Evolutionary conservation across 2,113 vertebrate species (phyloP), one percentile per base, ranked within the genome.

Genomic region (Aphyosemion australe): DNA sequence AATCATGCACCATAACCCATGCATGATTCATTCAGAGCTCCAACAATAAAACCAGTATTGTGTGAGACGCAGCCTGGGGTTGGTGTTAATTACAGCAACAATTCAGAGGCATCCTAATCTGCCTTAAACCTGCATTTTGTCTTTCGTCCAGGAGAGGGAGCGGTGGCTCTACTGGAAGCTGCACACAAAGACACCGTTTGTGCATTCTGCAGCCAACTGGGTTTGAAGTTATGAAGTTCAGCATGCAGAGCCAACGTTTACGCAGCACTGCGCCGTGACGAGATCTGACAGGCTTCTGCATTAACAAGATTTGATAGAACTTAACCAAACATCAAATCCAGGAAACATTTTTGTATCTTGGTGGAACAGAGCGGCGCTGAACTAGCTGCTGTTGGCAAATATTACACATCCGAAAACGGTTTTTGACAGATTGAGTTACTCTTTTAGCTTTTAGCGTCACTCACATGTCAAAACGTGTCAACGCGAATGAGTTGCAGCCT

Each of bases 91-190:
- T 69, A 47, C 51, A 47, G 61, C 51, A 45, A n/a, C 39, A 11
- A 52, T 20, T 20, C 16, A 15, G 6, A 41, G 3, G 13, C 26
- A 16, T 47, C 49, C 18, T 10, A 31, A 66, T 65, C 16, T 19
- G 5, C 18, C 10, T 1, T 0, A 10, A 6, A 13, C 34, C 41
- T 88, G 86, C 65, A 60, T 51, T 84, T 69, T 39, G 12, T 31
- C 16, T 19, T 78, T 46, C 5, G 1, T 32, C 80, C 90, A 82
- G 74, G 46, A 85, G 90, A 84, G 90, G 78, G 84, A 50, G 63
- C 2, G 56, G 34, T 81, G 51, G 83, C 56, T 82, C 82, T 63
- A 66, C 65, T 54, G 21, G 59, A 78, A 16, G 4, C 21, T 19
- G 2, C 18, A 21, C 4, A 80, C 69, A 72, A 69, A 72, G 73